Evolutionary conservation across 2,797 vertebrate genomes (phyloP).

Genomic region (Zenarchopterus dispar): DNA sequence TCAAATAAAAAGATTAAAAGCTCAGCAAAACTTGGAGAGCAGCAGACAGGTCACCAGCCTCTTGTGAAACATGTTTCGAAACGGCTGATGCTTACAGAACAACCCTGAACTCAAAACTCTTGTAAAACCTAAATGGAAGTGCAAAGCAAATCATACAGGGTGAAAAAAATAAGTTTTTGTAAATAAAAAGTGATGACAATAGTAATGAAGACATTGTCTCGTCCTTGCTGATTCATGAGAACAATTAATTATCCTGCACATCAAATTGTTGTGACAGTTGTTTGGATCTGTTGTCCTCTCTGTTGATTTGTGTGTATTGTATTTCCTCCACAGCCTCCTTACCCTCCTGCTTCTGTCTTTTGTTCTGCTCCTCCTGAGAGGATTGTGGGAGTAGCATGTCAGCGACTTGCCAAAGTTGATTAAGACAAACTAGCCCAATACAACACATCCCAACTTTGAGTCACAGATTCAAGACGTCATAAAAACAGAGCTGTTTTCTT

Average conservation of each 20-base stretch:
- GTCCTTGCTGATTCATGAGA: not conserved
- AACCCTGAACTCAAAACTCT: not conserved
- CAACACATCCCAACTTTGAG: not conserved
- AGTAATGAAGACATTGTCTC: constrained; percentile 1
- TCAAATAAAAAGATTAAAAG: constrained; percentile 45
- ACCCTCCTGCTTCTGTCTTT: constrained; percentile 23
- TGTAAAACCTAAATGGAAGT: constrained; percentile 18
- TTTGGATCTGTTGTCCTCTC: constrained; percentile 18
- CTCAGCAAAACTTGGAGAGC: constrained; percentile 42
- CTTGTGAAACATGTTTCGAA: constrained; percentile 39
- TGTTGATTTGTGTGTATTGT: constrained; percentile 39
- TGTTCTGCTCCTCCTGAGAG: constrained; percentile 25
- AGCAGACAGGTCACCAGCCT: constrained; percentile 40
- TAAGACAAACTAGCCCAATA: constrained; percentile 35
- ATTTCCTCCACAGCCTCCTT: constrained; percentile 27
- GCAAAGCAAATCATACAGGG: not conserved
- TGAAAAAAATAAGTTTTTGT: not conserved
- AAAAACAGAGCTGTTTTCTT: not conserved
- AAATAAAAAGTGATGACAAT: not conserved
- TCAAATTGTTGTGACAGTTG: constrained; percentile 28
- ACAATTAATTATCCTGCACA: constrained; percentile 23
- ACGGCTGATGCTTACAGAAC: constrained; percentile 50
- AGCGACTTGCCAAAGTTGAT: constrained; percentile 37
- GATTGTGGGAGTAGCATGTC: constrained; percentile 30
- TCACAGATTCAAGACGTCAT: not conserved